Evolutionary conservation across 2,113 vertebrate species (phyloP).

Genomic region (Python bivittatus): DNA sequence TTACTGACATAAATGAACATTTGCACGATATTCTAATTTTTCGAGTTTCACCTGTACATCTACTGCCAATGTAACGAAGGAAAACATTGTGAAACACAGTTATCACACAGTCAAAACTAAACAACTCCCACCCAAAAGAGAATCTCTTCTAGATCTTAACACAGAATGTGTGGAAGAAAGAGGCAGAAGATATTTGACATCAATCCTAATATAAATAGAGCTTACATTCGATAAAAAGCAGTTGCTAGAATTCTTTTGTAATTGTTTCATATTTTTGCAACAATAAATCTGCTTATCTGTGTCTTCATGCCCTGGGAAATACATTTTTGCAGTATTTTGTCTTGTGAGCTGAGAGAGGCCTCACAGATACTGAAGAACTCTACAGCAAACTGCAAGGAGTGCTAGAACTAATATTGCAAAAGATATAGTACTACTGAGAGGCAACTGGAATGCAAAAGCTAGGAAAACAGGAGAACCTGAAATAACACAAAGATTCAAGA

Average conservation of each 20-base stretch:
- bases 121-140: background rate
- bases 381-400: background rate
- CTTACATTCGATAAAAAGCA: background rate
- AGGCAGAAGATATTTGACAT: background rate
- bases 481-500: background rate
- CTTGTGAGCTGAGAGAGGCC: background rate
- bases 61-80: background rate
- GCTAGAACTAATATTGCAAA: background rate
- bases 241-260: background rate
- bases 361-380: background rate
- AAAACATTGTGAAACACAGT: background rate
- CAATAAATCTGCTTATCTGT: background rate
- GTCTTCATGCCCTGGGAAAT: background rate
- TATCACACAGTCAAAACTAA: background rate
- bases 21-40: too few species aligned
- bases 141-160: background rate
- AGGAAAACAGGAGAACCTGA: background rate
- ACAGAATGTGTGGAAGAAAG: background rate
- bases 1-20: too few species aligned
- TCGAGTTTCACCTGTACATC: too few species aligned
- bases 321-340: background rate
- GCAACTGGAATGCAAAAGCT: background rate
- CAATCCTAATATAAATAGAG: background rate
- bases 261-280: background rate
- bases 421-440: background rate